Evolutionary conservation across 35 echinoderm and acorn worm genomes (phyloP).

Genomic region (Apostichopus californicus): DNA sequence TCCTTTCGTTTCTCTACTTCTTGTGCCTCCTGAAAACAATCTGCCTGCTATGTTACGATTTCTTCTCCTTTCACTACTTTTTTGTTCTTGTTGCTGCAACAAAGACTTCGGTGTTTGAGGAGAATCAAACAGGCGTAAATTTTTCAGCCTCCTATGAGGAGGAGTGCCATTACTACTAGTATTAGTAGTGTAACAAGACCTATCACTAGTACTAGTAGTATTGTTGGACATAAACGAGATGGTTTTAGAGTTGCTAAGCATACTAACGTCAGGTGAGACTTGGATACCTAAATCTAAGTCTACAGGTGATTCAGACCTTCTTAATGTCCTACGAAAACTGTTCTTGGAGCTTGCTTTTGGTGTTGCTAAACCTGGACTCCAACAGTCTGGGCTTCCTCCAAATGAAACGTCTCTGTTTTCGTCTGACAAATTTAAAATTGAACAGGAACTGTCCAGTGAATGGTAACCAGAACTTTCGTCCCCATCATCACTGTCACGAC

Average conservation of each 20-base stretch:
- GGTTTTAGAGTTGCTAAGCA: background rate
- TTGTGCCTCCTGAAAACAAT: slow-evolving; percentile 31
- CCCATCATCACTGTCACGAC: slow-evolving; percentile 70
- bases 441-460: slow-evolving; percentile 52
- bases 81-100: slow-evolving; percentile 59
- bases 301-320: slow-evolving; percentile 24
- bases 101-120: slow-evolving; percentile 98
- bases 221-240: background rate
- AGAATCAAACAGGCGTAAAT: slow-evolving; percentile 89
- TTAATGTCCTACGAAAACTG: background rate
- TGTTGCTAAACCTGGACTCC: slow-evolving; percentile 93
- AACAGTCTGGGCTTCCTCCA: slow-evolving; percentile 36
- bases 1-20: background rate
- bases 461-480: slow-evolving; percentile 33
- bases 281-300: background rate
- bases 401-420: slow-evolving; percentile 61
- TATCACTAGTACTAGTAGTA: background rate
- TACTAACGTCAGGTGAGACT: background rate
- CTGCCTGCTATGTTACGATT: slow-evolving; percentile 57
- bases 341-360: slow-evolving; percentile 74
- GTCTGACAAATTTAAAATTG: slow-evolving; percentile 44
- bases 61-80: slow-evolving; percentile 51
- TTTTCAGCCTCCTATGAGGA: slow-evolving; percentile 85
- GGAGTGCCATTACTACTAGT: slow-evolving; percentile 40
- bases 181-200: background rate